Percentiles rank a stretch among this genome's conserved stretches.
phyloP scores from a whole-genome alignment of 2,888 invertebrate genomes.

The Perizoma affinitatum region DNA sequence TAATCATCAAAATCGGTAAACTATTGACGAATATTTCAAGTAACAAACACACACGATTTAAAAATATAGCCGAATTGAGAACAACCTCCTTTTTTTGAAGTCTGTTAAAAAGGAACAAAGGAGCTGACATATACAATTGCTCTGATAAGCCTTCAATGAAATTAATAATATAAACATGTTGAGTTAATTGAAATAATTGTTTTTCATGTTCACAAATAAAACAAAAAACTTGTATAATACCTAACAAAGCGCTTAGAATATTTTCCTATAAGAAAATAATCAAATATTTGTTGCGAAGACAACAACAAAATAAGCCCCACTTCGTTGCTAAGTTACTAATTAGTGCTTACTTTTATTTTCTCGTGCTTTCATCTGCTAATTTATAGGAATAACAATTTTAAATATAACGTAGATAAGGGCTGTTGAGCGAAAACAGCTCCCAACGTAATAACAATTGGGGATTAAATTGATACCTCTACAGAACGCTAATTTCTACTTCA shows the following conservation, averaged over 20 bases:
- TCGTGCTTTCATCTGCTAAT: constrained; percentile 28
- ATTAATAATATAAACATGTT: too few species aligned
- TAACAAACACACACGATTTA: too few species aligned
- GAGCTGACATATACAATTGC: too few species aligned
- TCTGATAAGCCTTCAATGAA: too few species aligned
- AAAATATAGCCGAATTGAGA: too few species aligned
- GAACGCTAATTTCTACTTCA: neutral
- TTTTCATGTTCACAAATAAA: neutral
- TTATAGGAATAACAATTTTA: constrained; percentile 6
- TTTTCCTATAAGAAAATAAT: constrained; percentile 12
- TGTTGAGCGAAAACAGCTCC: constrained; percentile 8
- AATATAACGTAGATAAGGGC: neutral
- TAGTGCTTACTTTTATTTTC: constrained; percentile 45
- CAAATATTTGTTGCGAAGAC: constrained; percentile 4
- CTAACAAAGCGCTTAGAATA: neutral
- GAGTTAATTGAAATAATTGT: too few species aligned
- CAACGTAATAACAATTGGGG: constrained; percentile 10
- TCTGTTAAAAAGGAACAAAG: too few species aligned
- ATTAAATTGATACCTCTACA: constrained; percentile 13
- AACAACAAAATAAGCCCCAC: constrained; percentile 25
- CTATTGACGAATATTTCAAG: too few species aligned
- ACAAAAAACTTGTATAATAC: constrained; percentile 5
- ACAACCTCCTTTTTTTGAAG: too few species aligned
- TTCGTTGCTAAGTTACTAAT: constrained; percentile 30
- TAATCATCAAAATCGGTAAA: too few species aligned